These are phyloP conservation scores for Meloidogyne exigua DNA, from an alignment of 1,140 invertebrate species.

Conservation along the genomic window DNA sequence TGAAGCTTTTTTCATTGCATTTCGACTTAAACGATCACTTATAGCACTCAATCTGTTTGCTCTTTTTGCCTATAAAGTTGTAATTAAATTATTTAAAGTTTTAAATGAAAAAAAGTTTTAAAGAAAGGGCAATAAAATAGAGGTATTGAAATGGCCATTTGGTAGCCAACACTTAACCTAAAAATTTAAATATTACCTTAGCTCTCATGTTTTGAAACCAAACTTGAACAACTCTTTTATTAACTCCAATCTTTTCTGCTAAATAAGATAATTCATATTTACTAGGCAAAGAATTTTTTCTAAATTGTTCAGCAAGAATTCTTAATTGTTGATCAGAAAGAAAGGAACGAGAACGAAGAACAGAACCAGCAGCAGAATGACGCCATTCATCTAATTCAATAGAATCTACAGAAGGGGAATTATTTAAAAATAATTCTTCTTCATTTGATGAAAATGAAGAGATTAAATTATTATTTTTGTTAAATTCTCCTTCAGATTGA, in stretches of 20 bases:
- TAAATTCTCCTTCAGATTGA: not conserved
- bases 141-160: too few species aligned
- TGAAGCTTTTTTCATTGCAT: constrained; percentile 24
- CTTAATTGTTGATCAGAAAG: constrained; percentile 88
- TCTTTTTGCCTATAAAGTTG: constrained; percentile 15
- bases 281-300: constrained; percentile 83
- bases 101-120: too few species aligned
- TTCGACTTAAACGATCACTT: constrained; percentile 65
- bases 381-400: constrained; percentile 29
- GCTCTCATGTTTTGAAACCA: constrained; percentile 98
- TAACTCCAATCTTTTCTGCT: constrained; percentile 82
- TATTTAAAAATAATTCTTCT: not conserved
- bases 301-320: constrained; percentile 82
- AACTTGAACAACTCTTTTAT: constrained; percentile 85
- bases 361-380: constrained; percentile 28
- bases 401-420: constrained; percentile 13
- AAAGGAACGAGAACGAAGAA: constrained; percentile 78
- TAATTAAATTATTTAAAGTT: too few species aligned
- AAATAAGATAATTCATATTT: constrained; percentile 86
- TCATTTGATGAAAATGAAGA: not conserved
- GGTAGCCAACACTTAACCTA: too few species aligned
- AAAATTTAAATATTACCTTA: constrained; percentile 65
- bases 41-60: constrained; percentile 48
- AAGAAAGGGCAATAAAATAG: too few species aligned
- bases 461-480: not conserved